Evolutionary conservation across 2,797 vertebrate species (phyloP).

Genomic region (Pseudopleuronectes americanus): DNA sequence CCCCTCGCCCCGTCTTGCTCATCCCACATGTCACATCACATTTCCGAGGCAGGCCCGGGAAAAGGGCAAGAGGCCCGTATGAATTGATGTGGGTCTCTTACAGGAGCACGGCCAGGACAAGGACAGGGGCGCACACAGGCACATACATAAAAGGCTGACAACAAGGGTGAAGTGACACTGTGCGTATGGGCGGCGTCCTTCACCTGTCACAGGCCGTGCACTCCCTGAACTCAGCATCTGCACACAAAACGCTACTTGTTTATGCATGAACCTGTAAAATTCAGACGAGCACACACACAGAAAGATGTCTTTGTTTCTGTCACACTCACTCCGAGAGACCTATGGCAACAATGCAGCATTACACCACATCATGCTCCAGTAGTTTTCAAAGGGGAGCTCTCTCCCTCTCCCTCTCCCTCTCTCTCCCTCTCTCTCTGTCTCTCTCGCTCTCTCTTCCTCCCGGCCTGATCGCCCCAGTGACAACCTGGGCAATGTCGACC

Average conservation of each 20-base stretch:
- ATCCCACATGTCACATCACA: constrained; percentile 86
- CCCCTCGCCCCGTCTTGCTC: constrained; percentile 59
- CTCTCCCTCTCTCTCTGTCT: neutral
- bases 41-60: constrained; percentile 84
- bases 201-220: constrained; percentile 40
- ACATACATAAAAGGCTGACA: constrained; percentile 35
- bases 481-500: constrained; percentile 75
- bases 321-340: constrained; percentile 27
- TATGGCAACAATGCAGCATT: constrained; percentile 30
- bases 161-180: constrained; percentile 35
- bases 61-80: constrained; percentile 80
- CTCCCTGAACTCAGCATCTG: constrained; percentile 8
- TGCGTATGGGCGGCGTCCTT: constrained; percentile 47
- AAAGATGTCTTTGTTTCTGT: constrained; percentile 12
- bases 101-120: constrained; percentile 71
- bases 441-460: neutral
- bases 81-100: constrained; percentile 79
- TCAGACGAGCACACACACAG: constrained; percentile 1
- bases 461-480: neutral
- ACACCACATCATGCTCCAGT: constrained; percentile 30
- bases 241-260: constrained; percentile 1
- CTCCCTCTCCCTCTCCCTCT: neutral
- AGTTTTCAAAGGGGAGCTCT: constrained; percentile 4
- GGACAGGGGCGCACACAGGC: constrained; percentile 45
- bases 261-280: constrained; percentile 5